A percentile compares a stretch with the other conserved stretches of the same genome.
phyloP scores from a whole-genome alignment of 2,113 vertebrate species.

The Laticauda laticaudata region DNA sequence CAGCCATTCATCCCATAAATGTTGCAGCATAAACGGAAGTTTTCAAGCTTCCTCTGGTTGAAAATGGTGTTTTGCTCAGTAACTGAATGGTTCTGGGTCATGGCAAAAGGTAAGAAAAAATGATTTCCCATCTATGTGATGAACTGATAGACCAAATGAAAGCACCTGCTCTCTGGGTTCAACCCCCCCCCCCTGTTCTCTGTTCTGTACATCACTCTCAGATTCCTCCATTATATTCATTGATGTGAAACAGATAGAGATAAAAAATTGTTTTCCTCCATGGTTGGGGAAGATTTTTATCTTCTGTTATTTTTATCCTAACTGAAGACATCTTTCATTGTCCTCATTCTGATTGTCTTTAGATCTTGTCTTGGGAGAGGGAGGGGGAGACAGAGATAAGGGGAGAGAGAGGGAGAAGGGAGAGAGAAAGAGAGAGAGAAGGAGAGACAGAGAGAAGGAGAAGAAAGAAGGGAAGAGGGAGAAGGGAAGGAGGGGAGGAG shows the following conservation, averaged over 20 bases:
- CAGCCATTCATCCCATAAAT: background rate
- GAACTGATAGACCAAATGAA: background rate
- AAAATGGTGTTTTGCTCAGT: background rate
- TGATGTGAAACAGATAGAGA: background rate
- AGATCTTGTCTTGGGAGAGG: background rate
- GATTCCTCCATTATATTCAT: background rate
- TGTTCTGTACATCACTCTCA: background rate
- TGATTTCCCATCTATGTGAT: background rate
- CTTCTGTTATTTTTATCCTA: background rate
- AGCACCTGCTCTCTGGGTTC: background rate
- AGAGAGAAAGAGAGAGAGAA: no score
- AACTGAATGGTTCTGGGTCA: background rate
- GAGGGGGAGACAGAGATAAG: no score
- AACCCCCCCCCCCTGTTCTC: no score
- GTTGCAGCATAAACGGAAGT: background rate
- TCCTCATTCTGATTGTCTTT: background rate
- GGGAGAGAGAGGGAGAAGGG: no score
- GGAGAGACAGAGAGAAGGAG: no score
- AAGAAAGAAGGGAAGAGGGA: no score
- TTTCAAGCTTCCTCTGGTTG: background rate
- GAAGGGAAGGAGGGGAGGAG: no score
- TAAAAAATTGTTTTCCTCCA: no score
- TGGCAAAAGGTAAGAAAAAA: background rate
- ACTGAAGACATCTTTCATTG: background rate
- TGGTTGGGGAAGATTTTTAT: background rate